phyloP scores from a whole-genome alignment of 2,113 vertebrate species.

The Columbina picui region DNA sequence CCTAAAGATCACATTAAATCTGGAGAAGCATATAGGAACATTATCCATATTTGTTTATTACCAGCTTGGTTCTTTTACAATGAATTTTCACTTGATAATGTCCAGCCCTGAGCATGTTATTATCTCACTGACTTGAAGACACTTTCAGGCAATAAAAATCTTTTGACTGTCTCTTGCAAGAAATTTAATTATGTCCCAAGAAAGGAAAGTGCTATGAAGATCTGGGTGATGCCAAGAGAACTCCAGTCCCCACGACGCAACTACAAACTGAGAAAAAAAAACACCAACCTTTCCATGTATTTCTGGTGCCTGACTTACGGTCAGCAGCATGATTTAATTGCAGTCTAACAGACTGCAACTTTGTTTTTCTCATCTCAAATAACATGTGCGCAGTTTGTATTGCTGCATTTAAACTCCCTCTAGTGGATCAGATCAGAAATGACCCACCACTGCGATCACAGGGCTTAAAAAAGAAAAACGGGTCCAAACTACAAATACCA shows the following conservation, averaged over 20 bases:
- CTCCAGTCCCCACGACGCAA: not conserved
- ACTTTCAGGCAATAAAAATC: not conserved
- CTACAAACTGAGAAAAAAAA: not conserved
- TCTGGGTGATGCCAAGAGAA: not conserved
- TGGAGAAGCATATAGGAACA: not conserved
- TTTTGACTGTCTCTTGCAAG: not conserved
- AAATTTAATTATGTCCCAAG: not conserved
- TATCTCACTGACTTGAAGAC: not conserved
- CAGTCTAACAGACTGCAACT: rapidly evolving
- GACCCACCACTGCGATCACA: not conserved
- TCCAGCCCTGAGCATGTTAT: not conserved
- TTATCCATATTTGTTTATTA: not conserved
- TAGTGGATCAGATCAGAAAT: not conserved
- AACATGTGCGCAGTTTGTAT: rapidly evolving
- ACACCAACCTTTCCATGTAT: not conserved
- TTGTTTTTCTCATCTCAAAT: not conserved
- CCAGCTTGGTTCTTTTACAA: not conserved
- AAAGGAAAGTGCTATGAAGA: not conserved
- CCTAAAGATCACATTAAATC: not conserved
- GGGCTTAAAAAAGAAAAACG: not conserved
- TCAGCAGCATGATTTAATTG: not conserved
- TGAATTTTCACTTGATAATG: not conserved
- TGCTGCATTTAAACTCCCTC: not conserved
- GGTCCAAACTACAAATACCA: slow-evolving; percentile 65
- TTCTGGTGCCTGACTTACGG: not conserved